Percentiles rank a stretch among this genome's conserved stretches.
phyloP scores from a whole-genome alignment of 2,797 vertebrate species.

The Sebastes cheni region DNA sequence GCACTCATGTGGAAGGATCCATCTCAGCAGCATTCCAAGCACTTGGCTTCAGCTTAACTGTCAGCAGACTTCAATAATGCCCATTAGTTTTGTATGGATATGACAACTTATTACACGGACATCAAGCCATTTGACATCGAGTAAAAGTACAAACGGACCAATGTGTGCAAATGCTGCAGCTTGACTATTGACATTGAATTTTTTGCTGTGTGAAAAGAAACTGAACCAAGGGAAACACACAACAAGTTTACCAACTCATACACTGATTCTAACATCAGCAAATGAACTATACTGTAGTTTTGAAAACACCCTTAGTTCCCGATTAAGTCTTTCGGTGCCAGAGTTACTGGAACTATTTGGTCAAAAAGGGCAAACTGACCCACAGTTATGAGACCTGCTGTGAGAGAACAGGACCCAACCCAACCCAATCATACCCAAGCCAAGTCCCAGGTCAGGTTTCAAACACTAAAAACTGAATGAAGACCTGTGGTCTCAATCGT shows the following conservation, averaged over 20 bases:
- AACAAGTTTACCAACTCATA: background rate
- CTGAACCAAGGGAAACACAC: background rate
- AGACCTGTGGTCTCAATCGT: background rate
- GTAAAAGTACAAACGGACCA: constrained; percentile 12
- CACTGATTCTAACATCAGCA: background rate
- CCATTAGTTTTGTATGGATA: constrained; percentile 58
- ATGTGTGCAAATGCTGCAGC: background rate
- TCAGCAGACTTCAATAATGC: constrained; percentile 70
- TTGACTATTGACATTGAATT: constrained; percentile 1
- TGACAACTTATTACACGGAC: constrained; percentile 60
- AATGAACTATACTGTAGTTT: background rate
- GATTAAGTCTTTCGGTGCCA: background rate
- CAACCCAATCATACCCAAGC: background rate
- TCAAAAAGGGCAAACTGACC: background rate
- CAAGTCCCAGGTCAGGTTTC: background rate
- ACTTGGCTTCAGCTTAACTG: constrained; percentile 62
- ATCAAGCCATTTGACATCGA: constrained; percentile 40
- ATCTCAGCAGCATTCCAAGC: constrained; percentile 63
- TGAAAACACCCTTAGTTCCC: background rate
- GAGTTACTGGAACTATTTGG: background rate
- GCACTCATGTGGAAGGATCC: constrained; percentile 59
- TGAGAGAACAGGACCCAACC: background rate
- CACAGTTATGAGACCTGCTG: background rate
- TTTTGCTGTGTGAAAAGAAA: background rate
- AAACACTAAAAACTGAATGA: background rate